Conservation (phyloP, 2,113 vertebrate genomes). For the Strigops habroptila region DNA sequence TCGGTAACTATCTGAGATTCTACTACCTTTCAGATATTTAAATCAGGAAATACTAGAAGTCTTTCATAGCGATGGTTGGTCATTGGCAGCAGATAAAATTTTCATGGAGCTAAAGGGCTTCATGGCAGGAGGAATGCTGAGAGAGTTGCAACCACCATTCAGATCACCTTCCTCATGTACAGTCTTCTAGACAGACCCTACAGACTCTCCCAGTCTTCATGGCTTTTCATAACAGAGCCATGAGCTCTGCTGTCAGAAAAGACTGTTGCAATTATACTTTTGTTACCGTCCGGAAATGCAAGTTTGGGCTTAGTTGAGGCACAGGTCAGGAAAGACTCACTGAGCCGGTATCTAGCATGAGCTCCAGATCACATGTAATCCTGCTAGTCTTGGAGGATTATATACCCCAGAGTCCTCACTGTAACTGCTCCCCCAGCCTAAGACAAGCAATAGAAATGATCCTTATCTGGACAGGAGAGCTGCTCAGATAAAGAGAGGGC, state of each 20-base stretch:
- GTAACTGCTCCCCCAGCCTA: not conserved
- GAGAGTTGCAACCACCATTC: not conserved
- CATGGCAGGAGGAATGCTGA: not conserved
- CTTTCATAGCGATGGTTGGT: not conserved
- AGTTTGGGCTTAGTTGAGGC: not conserved
- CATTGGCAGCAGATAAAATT: not conserved
- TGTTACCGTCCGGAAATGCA: not conserved
- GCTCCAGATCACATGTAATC: not conserved
- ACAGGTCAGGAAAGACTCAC: not conserved
- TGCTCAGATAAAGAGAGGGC: not conserved
- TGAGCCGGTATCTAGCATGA: not conserved
- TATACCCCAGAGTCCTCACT: not conserved
- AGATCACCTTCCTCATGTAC: not conserved
- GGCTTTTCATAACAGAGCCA: not conserved
- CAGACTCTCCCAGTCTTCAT: not conserved
- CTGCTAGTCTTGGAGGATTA: not conserved
- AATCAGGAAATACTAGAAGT: not conserved
- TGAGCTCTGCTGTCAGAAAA: not conserved
- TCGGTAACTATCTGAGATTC: not conserved
- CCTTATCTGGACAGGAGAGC: not conserved
- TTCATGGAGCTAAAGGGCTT: not conserved
- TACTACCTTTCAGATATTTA: not conserved
- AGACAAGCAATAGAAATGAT: not conserved
- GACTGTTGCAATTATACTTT: not conserved
- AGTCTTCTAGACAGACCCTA: not conserved